phyloP scores from a whole-genome alignment of 2,113 vertebrate genomes.

The Todiramphus chloris region DNA sequence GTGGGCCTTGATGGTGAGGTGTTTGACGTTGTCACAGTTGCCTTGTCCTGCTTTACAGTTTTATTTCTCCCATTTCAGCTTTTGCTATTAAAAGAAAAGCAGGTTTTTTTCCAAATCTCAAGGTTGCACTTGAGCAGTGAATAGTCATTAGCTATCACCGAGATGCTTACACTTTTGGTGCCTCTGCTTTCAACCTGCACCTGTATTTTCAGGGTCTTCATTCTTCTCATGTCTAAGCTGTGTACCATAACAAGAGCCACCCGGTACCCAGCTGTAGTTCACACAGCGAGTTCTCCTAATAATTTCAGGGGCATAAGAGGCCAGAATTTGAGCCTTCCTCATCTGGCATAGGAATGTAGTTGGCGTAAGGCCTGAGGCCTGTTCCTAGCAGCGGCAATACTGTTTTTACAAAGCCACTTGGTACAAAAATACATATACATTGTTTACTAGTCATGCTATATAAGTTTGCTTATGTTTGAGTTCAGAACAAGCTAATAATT shows the following conservation, averaged over 20 bases:
- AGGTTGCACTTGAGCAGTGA: neutral
- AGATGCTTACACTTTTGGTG: neutral
- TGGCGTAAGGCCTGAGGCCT: neutral
- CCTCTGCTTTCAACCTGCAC: neutral
- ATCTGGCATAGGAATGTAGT: fast-evolving
- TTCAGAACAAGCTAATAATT: neutral
- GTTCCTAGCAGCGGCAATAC: neutral
- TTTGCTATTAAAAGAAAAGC: neutral
- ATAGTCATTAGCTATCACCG: neutral
- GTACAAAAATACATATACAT: neutral
- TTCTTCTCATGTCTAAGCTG: neutral
- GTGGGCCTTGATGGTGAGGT: neutral
- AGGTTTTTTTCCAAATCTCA: neutral
- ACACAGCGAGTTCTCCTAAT: neutral
- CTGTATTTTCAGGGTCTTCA: neutral
- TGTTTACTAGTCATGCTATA: neutral
- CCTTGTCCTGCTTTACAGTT: neutral
- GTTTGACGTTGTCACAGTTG: neutral
- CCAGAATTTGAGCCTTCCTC: neutral
- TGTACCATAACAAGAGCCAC: neutral
- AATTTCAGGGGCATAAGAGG: neutral
- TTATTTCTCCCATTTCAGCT: neutral
- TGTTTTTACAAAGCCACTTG: neutral
- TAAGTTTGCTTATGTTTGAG: neutral
- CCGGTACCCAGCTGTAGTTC: neutral